phyloP scores from a whole-genome alignment of 1,140 invertebrate genomes.

The Magallana gigas region DNA sequence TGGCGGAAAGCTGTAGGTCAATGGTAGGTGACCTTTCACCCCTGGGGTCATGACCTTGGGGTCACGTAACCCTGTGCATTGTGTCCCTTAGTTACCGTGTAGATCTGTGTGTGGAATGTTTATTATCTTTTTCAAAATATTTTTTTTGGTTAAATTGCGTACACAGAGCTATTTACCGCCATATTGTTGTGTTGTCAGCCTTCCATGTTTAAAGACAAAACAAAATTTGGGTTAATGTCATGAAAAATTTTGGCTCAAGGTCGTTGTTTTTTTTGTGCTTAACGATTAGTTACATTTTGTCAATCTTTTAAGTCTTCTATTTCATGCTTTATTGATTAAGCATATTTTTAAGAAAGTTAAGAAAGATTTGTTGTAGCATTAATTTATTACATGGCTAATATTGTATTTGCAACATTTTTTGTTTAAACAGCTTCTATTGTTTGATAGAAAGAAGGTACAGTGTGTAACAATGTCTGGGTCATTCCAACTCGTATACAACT shows the following conservation, averaged over 20 bases:
- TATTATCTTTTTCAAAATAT: not conserved
- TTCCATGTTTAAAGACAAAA: not conserved
- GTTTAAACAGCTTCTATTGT: conserved; percentile 13
- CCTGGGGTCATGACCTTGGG: conserved; percentile 3
- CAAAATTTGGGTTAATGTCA: not conserved
- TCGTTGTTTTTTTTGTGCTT: not conserved
- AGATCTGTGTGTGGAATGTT: too few species aligned
- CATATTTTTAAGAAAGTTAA: too few species aligned
- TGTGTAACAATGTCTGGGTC: too few species aligned
- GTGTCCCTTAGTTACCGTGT: not conserved
- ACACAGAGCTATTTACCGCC: not conserved
- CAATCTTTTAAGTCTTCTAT: not conserved
- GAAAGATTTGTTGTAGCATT: too few species aligned
- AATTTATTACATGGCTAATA: too few species aligned
- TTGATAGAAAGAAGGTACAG: conserved; percentile 14
- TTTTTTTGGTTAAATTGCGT: not conserved
- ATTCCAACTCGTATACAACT: too few species aligned
- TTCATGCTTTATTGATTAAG: not conserved
- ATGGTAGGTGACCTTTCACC: conserved; percentile 68
- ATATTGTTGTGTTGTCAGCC: not conserved
- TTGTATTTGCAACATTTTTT: not conserved
- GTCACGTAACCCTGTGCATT: conserved; percentile 18
- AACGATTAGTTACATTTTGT: not conserved
- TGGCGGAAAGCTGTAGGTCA: conserved; percentile 70
- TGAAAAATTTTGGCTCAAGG: not conserved